Conservation (phyloP, 2,113 vertebrate genomes). For the Ciconia boyciana region DNA sequence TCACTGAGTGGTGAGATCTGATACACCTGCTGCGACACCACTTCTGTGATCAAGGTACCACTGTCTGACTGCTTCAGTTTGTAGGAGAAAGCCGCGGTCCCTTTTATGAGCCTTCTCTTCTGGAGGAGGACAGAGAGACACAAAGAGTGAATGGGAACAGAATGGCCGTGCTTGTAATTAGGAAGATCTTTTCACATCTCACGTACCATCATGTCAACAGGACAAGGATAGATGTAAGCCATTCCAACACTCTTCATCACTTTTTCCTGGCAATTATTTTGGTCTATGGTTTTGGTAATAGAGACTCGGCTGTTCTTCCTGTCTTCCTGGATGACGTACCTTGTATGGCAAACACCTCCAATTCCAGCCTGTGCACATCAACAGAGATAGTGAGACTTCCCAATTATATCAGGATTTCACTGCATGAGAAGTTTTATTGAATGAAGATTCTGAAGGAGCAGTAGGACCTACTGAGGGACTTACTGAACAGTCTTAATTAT, state of each 20-base stretch:
- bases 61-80: conserved; percentile 69
- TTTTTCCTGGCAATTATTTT: conserved; percentile 81
- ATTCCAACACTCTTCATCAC: conserved; percentile 70
- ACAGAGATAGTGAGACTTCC: background rate
- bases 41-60: conserved; percentile 71
- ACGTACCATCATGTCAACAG: conserved; percentile 62
- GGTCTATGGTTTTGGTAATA: conserved; percentile 79
- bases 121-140: conserved; percentile 33
- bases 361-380: conserved; percentile 71
- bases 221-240: conserved; percentile 71
- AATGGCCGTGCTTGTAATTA: too few relatives aligned
- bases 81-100: conserved; percentile 72
- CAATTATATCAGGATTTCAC: background rate
- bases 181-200: background rate
- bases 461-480: background rate
- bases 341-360: conserved; percentile 84
- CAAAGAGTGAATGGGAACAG: background rate
- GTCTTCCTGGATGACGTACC: conserved; percentile 79
- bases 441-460: background rate
- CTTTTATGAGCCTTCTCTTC: conserved; percentile 75
- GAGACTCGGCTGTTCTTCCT: conserved; percentile 51
- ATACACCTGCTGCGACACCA: conserved; percentile 73
- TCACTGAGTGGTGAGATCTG: conserved; percentile 78
- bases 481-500: background rate
- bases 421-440: background rate